Evolutionary conservation across 2,113 vertebrate genomes (phyloP).

Genomic region (Pycnonotus jocosus): DNA sequence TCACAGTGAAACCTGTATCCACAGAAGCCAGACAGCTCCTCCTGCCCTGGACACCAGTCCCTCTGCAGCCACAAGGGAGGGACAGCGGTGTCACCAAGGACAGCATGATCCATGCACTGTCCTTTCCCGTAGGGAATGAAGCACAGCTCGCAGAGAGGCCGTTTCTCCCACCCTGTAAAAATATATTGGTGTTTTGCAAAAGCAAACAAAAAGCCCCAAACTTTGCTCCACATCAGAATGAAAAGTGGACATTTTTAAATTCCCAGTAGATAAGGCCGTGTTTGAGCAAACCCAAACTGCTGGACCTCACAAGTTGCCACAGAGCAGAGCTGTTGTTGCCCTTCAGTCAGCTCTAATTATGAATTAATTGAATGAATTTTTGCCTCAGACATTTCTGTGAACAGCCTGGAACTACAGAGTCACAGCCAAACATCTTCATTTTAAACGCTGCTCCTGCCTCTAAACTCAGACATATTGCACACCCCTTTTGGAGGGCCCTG

Average conservation of each 20-base stretch:
- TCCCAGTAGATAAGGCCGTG: neutral
- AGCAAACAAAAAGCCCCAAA: neutral
- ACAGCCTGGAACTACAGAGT: neutral
- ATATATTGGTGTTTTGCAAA: neutral
- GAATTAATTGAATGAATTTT: neutral
- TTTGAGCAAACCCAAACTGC: neutral
- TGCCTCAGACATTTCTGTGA: neutral
- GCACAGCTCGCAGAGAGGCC: neutral
- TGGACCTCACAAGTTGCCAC: constrained; percentile 55
- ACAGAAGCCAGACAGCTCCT: neutral
- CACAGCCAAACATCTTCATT: neutral
- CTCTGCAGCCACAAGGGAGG: neutral
- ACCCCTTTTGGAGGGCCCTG: neutral
- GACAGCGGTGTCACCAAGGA: neutral
- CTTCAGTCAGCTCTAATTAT: constrained; percentile 19
- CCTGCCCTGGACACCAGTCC: neutral
- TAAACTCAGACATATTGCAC: neutral
- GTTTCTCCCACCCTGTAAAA: neutral
- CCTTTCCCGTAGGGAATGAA: neutral
- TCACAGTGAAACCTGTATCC: neutral
- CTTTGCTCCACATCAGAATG: neutral
- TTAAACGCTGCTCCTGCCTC: neutral
- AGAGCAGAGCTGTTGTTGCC: neutral
- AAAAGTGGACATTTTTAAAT: constrained; percentile 39
- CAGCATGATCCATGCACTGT: neutral